Percentiles rank a stretch among this genome's conserved stretches.
These are phyloP conservation scores for Arbacia lixula DNA, from an alignment of 53 echinoderm and acorn worm species.

Conservation along the genomic window DNA sequence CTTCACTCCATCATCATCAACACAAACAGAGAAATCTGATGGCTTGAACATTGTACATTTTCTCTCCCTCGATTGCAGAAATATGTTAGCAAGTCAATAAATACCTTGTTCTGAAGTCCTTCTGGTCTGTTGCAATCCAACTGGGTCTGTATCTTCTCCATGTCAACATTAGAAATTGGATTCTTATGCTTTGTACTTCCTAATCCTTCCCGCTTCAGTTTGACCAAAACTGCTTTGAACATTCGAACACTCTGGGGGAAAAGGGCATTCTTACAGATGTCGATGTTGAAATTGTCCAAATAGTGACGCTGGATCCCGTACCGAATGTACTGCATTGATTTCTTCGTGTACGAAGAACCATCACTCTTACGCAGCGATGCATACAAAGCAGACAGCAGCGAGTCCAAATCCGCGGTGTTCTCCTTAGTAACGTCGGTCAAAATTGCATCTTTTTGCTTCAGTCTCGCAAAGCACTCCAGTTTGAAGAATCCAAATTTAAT, in stretches of 20 bases:
- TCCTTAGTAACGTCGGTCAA: too few relatives aligned
- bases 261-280: conserved; percentile 41
- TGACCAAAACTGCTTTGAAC: conserved; percentile 56
- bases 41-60: conserved; percentile 57
- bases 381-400: conserved; percentile 30
- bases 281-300: conserved; percentile 40
- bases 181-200: conserved; percentile 55
- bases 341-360: conserved; percentile 26
- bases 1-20: conserved; percentile 38
- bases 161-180: conserved; percentile 52
- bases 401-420: conserved; percentile 37
- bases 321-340: conserved; percentile 47
- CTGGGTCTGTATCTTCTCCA: conserved; percentile 53
- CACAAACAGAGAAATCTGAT: conserved; percentile 51
- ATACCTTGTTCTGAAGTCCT: conserved; percentile 68
- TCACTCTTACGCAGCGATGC: conserved; percentile 30
- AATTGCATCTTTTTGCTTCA: too few relatives aligned
- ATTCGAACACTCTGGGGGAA: conserved; percentile 39
- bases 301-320: conserved; percentile 35
- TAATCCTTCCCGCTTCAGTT: conserved; percentile 60
- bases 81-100: conserved; percentile 63
- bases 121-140: conserved; percentile 48
- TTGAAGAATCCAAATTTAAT: too few relatives aligned
- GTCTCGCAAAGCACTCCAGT: too few relatives aligned
- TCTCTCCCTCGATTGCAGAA: conserved; percentile 64